Evolutionary conservation across 2,888 invertebrate genomes (phyloP).

Genomic region (Hecatera dysodea): DNA sequence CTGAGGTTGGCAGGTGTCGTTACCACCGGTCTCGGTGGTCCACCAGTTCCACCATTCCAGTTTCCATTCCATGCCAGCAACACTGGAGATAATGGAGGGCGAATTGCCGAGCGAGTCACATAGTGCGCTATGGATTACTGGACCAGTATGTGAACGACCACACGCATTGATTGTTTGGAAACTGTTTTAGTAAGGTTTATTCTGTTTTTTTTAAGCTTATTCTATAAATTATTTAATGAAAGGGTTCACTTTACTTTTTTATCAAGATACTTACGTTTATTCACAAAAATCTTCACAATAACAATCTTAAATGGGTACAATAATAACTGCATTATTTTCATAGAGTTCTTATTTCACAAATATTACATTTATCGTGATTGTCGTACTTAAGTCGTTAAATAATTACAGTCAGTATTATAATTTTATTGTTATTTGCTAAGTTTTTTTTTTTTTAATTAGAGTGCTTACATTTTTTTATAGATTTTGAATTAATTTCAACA

Average conservation of each 20-base stretch:
- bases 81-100: background rate
- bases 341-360: background rate
- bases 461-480: too few relatives aligned
- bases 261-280: background rate
- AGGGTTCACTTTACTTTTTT: background rate
- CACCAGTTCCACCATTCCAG: background rate
- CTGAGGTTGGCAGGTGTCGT: background rate
- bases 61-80: too few relatives aligned
- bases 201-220: background rate
- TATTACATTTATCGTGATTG: background rate
- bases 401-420: background rate
- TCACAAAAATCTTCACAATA: background rate
- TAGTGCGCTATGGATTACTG: background rate
- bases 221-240: background rate
- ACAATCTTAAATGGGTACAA: too few relatives aligned
- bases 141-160: conserved; percentile 62
- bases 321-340: too few relatives aligned
- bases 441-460: too few relatives aligned
- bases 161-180: conserved; percentile 52
- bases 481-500: too few relatives aligned
- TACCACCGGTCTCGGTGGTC: background rate
- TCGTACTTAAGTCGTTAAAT: background rate
- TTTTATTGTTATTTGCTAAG: background rate
- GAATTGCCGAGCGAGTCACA: background rate
- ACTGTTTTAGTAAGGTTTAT: background rate